These are phyloP conservation scores for Scaptomyza pallida DNA, from an alignment of 1,140 invertebrate genomes.

Conservation along the genomic window DNA sequence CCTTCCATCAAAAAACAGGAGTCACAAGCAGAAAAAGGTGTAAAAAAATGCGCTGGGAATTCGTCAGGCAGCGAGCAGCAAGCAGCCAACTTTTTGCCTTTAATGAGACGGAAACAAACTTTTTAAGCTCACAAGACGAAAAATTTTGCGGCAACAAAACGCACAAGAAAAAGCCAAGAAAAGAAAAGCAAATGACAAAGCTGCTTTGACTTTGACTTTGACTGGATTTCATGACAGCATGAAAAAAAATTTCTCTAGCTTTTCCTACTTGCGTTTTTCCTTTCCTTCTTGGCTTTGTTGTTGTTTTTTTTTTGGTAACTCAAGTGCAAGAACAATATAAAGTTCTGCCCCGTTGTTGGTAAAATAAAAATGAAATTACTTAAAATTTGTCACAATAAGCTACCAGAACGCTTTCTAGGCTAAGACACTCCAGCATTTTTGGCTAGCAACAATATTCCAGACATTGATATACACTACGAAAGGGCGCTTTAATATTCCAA, in stretches of 20 bases:
- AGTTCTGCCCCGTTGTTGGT: slow-evolving; percentile 40
- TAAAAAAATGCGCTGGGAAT: slow-evolving; percentile 77
- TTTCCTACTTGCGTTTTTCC: neutral
- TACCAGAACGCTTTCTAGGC: slow-evolving; percentile 25
- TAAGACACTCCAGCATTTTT: neutral
- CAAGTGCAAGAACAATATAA: slow-evolving; percentile 57
- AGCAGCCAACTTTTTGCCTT: slow-evolving; percentile 51
- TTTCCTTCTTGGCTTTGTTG: slow-evolving; percentile 18
- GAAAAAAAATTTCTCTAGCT: slow-evolving; percentile 25
- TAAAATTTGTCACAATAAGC: slow-evolving; percentile 82
- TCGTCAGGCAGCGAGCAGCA: slow-evolving; percentile 47
- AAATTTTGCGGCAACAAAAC: neutral
- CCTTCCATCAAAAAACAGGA: neutral
- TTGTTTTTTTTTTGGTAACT: slow-evolving; percentile 31
- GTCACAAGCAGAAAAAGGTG: slow-evolving; percentile 50
- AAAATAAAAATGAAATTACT: slow-evolving; percentile 81
- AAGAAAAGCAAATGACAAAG: slow-evolving; percentile 50
- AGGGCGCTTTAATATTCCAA: neutral
- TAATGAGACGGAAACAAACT: slow-evolving; percentile 77
- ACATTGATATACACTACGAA: slow-evolving; percentile 16
- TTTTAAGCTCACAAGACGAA: slow-evolving; percentile 51
- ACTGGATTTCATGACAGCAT: slow-evolving; percentile 17
- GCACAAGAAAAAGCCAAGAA: neutral
- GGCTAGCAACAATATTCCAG: slow-evolving; percentile 19
- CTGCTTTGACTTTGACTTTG: slow-evolving; percentile 59